Base-by-base conservation (phyloP, 2,113 vertebrate species). In the Microtus oregoni region DNA sequence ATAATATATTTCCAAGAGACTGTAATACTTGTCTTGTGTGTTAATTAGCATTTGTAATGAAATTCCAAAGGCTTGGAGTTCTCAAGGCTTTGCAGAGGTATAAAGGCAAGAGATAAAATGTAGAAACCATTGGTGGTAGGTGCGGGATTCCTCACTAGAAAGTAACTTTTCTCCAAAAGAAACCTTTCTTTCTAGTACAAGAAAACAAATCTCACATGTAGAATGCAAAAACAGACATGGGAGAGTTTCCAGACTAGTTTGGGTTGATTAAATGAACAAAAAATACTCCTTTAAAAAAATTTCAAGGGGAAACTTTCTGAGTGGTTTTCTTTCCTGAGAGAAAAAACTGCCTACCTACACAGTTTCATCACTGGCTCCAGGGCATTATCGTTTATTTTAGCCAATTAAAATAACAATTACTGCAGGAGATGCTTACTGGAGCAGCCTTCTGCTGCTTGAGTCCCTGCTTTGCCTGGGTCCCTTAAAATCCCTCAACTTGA, bases 391-490 rank as follows among this genome's bases (percentile, higher is more conserved):
- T 98, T 98, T 97, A 96, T 98, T 98, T 98, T 96, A 98, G 86
- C 83, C 97, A 98, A 97, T 98, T 98, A 98, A 98, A 98, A 95
- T 97, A 97, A 97, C 91, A 98, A 87, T 98, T 98, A 97, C 95
- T 97, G 41, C 79, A 94, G 96, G 68, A 97, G 79, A 96, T 86
- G 81, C 63, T 97, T 96, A 96, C 89, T 86, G 95, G 15, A 96
- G 28, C 38, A 82, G 63, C 72, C 79, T 97, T 97, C 93, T 96
- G 20, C 88, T 93, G 35, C 15, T 87, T 89, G 92, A 75, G 38
- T 96, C 65, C 55, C n/a, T 89, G 96, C 47, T 55, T 76, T 86
- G 95, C 85, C 86, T 96, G 76, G 41, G 65, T 78, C 91, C 88
- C 98, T 97, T 97, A 97, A 98, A 98, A 92, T 52, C 73, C 58